phyloP scores from a whole-genome alignment of 2,797 vertebrate species.

The Rhinogobio ventralis region DNA sequence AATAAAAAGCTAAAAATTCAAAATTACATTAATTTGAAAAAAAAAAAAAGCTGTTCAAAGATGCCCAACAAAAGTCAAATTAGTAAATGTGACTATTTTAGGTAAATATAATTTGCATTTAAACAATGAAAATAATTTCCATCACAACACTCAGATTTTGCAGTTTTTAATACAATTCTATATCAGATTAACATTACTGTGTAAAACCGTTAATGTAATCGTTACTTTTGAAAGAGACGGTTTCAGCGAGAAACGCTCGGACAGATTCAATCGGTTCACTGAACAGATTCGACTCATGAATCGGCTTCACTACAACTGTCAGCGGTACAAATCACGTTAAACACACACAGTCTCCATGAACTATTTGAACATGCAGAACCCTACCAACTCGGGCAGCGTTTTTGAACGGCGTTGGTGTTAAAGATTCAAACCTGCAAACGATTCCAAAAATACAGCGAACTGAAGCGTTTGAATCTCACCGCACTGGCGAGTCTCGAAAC shows the following conservation, averaged over 20 bases:
- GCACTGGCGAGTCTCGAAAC: neutral
- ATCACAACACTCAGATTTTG: neutral
- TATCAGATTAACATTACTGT: too few relatives aligned
- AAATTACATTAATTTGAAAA: neutral
- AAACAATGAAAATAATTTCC: neutral
- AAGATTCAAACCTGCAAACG: neutral
- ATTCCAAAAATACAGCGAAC: neutral
- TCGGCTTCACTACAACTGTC: neutral
- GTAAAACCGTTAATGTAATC: too few relatives aligned
- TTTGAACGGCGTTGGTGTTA: neutral
- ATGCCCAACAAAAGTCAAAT: neutral
- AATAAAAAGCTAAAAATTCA: too few relatives aligned
- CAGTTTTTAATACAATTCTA: neutral
- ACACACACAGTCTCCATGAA: neutral
- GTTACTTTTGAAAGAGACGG: neutral
- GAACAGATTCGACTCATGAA: slow-evolving; percentile 1
- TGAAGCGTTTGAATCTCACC: neutral
- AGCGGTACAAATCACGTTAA: neutral
- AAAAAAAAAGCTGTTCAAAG: neutral
- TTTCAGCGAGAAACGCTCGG: neutral
- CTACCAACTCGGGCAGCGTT: too few relatives aligned
- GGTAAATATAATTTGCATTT: neutral
- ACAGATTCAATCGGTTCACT: neutral
- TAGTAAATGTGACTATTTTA: neutral
- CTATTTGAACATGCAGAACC: too few relatives aligned